Evolutionary conservation across 2,113 vertebrate species (phyloP), one percentile per base, ranked within the genome.

Genomic region (Eulemur macaco): DNA sequence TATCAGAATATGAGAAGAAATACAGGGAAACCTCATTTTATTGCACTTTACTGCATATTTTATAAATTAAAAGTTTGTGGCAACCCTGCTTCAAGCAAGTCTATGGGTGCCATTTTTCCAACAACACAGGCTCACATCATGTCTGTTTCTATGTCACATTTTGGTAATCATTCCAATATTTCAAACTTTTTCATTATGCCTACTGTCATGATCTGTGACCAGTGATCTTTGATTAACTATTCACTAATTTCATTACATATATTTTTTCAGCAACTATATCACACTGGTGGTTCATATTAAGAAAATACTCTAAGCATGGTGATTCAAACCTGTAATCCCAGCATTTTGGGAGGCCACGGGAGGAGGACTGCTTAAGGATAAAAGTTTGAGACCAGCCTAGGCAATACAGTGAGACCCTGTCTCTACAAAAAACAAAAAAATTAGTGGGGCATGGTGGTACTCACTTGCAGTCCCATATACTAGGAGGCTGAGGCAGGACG

Each of bases 181-280:
- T 45, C 39, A 45, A 74, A 74, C 39, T 45, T 29, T 45, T 74
- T 45, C 71, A 29, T 45, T 45, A 74, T 29, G 27, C 29, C 71
- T 29, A 7, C 39, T 74, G 14, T 74, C 25, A 39, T 74, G 39
- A 74, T 45, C 13, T 45, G 39, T 74, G 39, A 74, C 15, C 6
- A 74, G 25, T 29, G 71, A 74, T 74, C 42, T 42, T 8, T 27
- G 7, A 45, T 29, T 27, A 95, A 91, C 66, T 47, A 10, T 20
- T 11, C 23, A 91, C 21, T 76, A 54, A 88, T 84, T 77, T 88
- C 63, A 92, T 92, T 92, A 83, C 68, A 90, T 68, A 89, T 3
- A 74, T 56, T 52, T 82, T 85, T 91, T 86, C n/a, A 94, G 76
- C 23, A 94, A 86, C 84, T 80, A 4, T 23, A 87, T 87, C 52